phyloP scores from a whole-genome alignment of 2,888 invertebrate genomes.

The Microchrysa polita region DNA sequence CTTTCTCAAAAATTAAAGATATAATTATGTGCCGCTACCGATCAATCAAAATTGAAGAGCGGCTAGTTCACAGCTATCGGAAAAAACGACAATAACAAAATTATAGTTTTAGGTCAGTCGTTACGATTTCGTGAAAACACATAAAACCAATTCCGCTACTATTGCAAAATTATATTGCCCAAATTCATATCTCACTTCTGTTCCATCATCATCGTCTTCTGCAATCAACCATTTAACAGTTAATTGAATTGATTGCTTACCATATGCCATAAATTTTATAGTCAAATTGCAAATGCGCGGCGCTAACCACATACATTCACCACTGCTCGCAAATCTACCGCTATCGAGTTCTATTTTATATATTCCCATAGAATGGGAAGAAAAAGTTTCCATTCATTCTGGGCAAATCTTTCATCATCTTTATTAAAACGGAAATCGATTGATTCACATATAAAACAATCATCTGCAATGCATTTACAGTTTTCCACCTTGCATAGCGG shows the following conservation, averaged over 20 bases:
- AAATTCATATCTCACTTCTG: background rate
- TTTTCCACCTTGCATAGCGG: background rate
- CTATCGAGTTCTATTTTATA: background rate
- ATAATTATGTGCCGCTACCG: no score
- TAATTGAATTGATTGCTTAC: slow-evolving; percentile 15
- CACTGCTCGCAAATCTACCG: slow-evolving; percentile 17
- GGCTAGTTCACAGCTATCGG: no score
- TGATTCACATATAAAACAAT: slow-evolving; percentile 6
- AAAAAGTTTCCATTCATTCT: slow-evolving; percentile 23
- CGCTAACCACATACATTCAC: slow-evolving; percentile 32
- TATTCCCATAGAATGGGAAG: no score
- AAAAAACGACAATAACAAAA: no score
- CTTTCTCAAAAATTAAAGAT: no score
- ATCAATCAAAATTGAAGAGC: no score
- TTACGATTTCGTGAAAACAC: background rate
- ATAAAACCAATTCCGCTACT: background rate
- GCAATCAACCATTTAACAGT: background rate
- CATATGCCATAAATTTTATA: slow-evolving; percentile 4
- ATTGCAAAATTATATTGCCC: background rate
- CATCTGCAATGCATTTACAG: slow-evolving; percentile 8
- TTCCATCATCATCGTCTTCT: background rate
- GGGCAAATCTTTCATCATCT: slow-evolving; percentile 26
- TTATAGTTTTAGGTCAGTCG: background rate
- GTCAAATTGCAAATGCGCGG: slow-evolving; percentile 11
- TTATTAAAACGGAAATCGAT: slow-evolving; percentile 34